Evolutionary conservation across 2,797 vertebrate genomes (phyloP), one percentile per base, ranked within the genome.

Genomic region (Cyprinella venusta): DNA sequence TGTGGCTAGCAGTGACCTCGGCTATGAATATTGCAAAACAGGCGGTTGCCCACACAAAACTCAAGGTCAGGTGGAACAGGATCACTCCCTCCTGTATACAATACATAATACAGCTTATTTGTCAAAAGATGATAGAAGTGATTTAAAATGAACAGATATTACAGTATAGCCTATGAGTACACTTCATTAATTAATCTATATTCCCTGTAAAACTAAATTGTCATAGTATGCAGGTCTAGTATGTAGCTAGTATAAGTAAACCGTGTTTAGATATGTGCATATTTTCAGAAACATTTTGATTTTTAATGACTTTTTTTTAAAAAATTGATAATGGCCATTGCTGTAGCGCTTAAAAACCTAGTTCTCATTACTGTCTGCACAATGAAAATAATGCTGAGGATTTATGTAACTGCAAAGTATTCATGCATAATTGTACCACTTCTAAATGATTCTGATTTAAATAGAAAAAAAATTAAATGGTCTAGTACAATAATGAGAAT

Each of bases 1-100:
- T 89, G 91, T 90, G 91, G 78, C 86, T 90, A 72, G 26, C 26
- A 30, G 65, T 36, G 8, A 82, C 67, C 75, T 84, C 4, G 33
- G 33, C 33, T 33, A 83, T 84, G 87, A 89, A 88, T 61, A 81
- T 30, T 81, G 33, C 71, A 74, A 85, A 52, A 80, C 54, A 50
- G 18, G 65, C 6, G 12, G 75, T 78, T 70, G 56, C 8, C 5
- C 36, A 33, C 2, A 80, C 9, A 36, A 24, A 36, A 64, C 56
- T 26, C 56, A 81, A 74, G 69, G 79, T 67, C 33, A 64, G 48
- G 56, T 12, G 18, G 68, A 81, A 72, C 26, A 71, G 42, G 26
- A 52, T 74, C 38, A 8, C 59, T 26, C 70, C 40, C 42, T 38
- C 21, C 30, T 74, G 30, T 74, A 68, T 10, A 40, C 40, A 45